Evolutionary conservation across 2,888 invertebrate genomes (phyloP), one percentile per base, ranked within the genome.

Genomic region (Parascotia fuliginaria): DNA sequence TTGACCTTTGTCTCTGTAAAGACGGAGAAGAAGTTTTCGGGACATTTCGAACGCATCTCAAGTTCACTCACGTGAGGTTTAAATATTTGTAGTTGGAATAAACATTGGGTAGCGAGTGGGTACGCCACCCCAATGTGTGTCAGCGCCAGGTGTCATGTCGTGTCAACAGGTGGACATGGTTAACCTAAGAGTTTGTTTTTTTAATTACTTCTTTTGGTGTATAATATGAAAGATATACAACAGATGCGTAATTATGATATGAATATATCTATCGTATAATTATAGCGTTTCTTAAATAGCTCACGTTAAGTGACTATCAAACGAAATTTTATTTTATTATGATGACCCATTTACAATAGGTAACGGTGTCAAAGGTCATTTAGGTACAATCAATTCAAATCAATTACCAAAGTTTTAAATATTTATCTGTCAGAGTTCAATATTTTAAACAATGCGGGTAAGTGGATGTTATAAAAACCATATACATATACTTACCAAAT

Each of bases 21-120:
- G 67, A 66, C 44, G 57, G 57, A 56, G 39, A 54, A 61, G 57
- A 59, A 64, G 64, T 66, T 69, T 62, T 58, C 55, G 58, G 72
- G 68, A 66, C 65, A 69, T 46, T 36, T 59, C 32, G 48, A 46
- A 55, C 59, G 59, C 55, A 59, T 55, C 66, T 67, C 48, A 70
- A 72, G 73, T 71, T 72, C 66, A 75, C 77, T 79, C 84, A 81
- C 77, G 81, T 77, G 65, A 78, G 59, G 75, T 72, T 85, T 81
- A 85, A 86, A 87, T 85, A 84, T 88, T 87, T 87, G 78, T 77
- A 69, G 65, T 73, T 63, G 55, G 77, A 76, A 81, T 83, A 85
- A 81, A 84, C 80, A 83, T 77, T 77, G 75, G 74, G 72, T 65
- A 61, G 60, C 56, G 65, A 63, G 56, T 69, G 63, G 67, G 59